Conservation (phyloP, 2,797 vertebrate genomes). For the Tokudaia muenninki region DNA sequence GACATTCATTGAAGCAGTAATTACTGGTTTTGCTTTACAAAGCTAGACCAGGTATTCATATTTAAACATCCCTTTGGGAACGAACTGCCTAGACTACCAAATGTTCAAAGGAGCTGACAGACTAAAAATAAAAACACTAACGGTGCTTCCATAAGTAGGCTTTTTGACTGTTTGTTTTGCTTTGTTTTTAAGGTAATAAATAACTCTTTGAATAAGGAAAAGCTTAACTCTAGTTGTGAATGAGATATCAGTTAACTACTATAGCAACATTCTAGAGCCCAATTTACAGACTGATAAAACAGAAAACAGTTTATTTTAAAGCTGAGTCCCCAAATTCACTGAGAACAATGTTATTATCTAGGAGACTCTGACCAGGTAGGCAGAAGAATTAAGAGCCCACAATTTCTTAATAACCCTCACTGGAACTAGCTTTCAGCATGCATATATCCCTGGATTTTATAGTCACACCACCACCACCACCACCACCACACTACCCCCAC, state of each 20-base stretch:
- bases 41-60: conserved; percentile 40
- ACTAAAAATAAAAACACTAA: conserved; percentile 21
- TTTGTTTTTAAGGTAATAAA: neutral
- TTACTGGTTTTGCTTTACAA: conserved; percentile 23
- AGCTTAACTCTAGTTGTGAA: conserved; percentile 17
- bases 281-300: conserved; percentile 31
- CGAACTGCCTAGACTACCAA: conserved; percentile 21
- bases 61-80: conserved; percentile 19
- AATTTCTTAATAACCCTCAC: neutral
- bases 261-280: conserved; percentile 1
- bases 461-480: neutral
- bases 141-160: neutral
- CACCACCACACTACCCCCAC: too few relatives aligned
- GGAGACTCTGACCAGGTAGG: neutral
- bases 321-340: neutral
- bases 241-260: conserved; percentile 1
- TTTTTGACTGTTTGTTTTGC: neutral
- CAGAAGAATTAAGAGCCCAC: neutral
- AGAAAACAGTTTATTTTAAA: neutral
- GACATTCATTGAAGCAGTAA: conserved; percentile 47
- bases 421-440: neutral
- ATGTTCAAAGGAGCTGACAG: neutral
- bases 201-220: conserved; percentile 5
- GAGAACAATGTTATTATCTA: neutral
- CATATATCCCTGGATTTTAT: neutral